Base-by-base conservation (phyloP, 2,888 invertebrate species). In the Penaeus monodon region DNA sequence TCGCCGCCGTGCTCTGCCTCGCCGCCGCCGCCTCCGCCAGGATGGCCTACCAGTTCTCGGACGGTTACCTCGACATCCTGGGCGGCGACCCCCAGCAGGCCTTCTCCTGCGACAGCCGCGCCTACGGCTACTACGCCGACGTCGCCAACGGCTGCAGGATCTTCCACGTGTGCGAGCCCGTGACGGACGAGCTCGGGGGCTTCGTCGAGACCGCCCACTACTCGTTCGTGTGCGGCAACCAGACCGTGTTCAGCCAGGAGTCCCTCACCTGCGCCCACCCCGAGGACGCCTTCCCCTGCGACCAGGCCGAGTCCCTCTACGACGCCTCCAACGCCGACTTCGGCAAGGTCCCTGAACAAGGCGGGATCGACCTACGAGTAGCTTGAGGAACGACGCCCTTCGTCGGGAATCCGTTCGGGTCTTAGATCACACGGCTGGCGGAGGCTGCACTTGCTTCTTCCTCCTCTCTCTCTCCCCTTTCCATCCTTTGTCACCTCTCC, bases 221-320 rank as follows among this genome's bases (percentile, higher is more conserved):
- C 88, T 91, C 90, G 88, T 91, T 91, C 90, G 86, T 91, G 86
- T 91, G 91, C 81, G 91, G 91, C 49, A 91, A 91, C 87, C 91
- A 90, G 86, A 91, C 91, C 22, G 88, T 91, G 79, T 91, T 91
- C 88, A 91, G 90, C 85, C 91, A 91, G 85, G 89, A 90, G 44
- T 85, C 90, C 64, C 84, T 91, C 85, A 90, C 91, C 29, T 91
- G 91, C 87, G 66, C 88, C 38, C 90, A 89, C 70, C 88, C 88
- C 7, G 87, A 90, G 57, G 90, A 90, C 65, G 89, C 91, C 57
- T 84, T 89, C 82, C 90, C 90, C 79, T 91, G 91, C 81, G 81
- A 83, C 27, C 81, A 90, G 70, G 90, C 91, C 49, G 90, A 89
- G 44, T 38, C 88, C 7, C 85, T 91, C 83, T 91, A 90, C 89